Conservation (phyloP, 2,113 vertebrate genomes). For the Semicossyphus pulcher region DNA sequence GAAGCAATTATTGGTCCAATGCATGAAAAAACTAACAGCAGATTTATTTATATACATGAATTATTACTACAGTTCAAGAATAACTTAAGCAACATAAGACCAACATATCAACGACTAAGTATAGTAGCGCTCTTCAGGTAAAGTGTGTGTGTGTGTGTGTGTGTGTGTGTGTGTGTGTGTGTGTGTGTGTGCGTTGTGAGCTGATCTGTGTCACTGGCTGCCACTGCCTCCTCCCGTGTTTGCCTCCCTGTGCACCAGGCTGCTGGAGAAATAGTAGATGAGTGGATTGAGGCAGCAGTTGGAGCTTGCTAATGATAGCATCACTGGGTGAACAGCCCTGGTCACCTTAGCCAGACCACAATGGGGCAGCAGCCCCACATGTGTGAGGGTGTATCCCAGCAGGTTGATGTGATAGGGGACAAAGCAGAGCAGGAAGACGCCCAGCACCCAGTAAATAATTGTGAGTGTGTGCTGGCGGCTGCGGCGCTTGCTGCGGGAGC, state of each 20-base stretch:
- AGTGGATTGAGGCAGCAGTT: constrained; percentile 84
- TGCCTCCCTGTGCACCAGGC: constrained; percentile 56
- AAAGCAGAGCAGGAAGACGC: constrained; percentile 80
- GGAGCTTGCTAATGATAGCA: constrained; percentile 77
- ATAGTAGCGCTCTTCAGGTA: too few relatives aligned
- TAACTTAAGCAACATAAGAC: too few relatives aligned
- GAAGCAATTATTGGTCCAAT: background rate
- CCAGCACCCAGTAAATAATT: constrained; percentile 80
- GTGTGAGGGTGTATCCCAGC: constrained; percentile 79
- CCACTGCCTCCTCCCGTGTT: constrained; percentile 50
- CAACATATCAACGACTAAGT: background rate
- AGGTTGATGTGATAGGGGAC: constrained; percentile 82
- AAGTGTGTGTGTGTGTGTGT: background rate
- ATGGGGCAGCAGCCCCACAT: constrained; percentile 68
- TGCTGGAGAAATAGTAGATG: constrained; percentile 81
- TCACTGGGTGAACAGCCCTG: constrained; percentile 75
- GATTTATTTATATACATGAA: too few relatives aligned
- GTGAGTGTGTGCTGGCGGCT: constrained; percentile 65
- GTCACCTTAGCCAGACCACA: constrained; percentile 72
- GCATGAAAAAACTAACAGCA: background rate
- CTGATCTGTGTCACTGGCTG: constrained; percentile 47
- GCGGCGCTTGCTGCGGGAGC: constrained; percentile 24
- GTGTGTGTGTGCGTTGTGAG: background rate
- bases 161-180: background rate
- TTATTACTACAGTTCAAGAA: too few relatives aligned